A percentile compares a stretch with the other conserved stretches of the same genome.
Conservation (phyloP, 2,113 vertebrate genomes). For the Proteles cristata region DNA sequence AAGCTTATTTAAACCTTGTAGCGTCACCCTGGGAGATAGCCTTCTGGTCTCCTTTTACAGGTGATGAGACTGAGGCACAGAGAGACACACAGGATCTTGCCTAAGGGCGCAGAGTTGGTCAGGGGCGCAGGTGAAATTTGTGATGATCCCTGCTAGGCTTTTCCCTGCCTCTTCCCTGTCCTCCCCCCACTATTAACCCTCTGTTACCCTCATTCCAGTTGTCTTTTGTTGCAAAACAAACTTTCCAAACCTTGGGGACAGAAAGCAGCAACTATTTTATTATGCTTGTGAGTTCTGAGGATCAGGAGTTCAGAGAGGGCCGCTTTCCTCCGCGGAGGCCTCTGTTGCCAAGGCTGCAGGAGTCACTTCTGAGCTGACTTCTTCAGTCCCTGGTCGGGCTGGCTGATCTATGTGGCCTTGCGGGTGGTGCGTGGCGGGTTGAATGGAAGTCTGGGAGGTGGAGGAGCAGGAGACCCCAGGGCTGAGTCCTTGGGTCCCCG, state of each 20-base stretch:
- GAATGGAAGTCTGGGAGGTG: neutral
- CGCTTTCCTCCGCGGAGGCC: neutral
- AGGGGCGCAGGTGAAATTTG: too few relatives aligned
- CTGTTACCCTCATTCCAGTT: too few relatives aligned
- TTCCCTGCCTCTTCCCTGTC: neutral
- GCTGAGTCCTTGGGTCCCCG: neutral
- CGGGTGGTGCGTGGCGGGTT: neutral
- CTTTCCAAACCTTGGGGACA: too few relatives aligned
- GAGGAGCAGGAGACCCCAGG: neutral
- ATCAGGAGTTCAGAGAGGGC: neutral
- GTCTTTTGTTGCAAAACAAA: neutral
- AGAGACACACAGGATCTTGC: neutral
- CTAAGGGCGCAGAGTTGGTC: neutral
- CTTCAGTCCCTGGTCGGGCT: neutral
- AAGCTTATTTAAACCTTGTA: neutral
- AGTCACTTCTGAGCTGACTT: neutral
- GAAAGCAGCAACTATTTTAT: neutral
- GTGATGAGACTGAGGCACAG: neutral
- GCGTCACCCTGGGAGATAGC: neutral
- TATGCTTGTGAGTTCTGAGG: neutral
- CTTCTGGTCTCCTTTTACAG: neutral
- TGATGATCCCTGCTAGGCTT: neutral
- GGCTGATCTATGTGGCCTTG: neutral
- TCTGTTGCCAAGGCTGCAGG: neutral
- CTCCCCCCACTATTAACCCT: neutral